Base-by-base conservation (phyloP, 2,113 vertebrate species). In the Erythrocercus mccallii region DNA sequence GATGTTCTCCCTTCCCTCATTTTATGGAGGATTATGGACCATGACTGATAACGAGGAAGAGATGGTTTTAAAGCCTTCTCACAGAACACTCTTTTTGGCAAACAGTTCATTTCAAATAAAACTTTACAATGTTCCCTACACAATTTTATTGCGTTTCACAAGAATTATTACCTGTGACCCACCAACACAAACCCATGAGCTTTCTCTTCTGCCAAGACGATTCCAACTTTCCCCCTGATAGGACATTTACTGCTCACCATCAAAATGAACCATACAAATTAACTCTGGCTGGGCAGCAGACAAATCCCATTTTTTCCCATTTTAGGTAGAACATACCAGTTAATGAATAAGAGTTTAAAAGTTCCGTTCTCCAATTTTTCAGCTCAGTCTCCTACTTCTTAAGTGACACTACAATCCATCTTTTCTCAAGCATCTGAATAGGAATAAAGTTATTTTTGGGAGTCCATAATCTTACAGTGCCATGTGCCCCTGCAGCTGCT, bases 21-120 rank as follows among this genome's bases (percentile, higher is more conserved):
- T 77, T 77, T 62, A 61, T 22, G 24, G 47, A 58, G 72, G 45
- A 74, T 66, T 86, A 78, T 5, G 25, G 40, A 62, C 2, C 2
- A 22, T 20, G 83, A 77, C 35, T 0, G 0, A 61, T 2, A 62
- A 24, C 0, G 0, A 89, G 27, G 45, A 42, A 58, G 18, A 72
- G 38, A 58, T 42, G 35, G 50, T 47, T 83, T 73, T 58, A 92
- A 83, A 89, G 30, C 48, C 48, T 87, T 38, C 45, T 87, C 48
- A 58, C 30, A 37, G 47, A 68, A 73, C 65, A 50, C n/a, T 42
- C 79, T 51, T 73, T 65, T 17, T 68, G 45, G 54, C 85, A 92
- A 91, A 51, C 48, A 35, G 23, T 16, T 23, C 1, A 0, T 50
- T 82, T 60, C n/a, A 71, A 56, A 72, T 64, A 57, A 33, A 82